Conservation (phyloP, 1,140 invertebrate genomes). For the Orchesella cincta region DNA sequence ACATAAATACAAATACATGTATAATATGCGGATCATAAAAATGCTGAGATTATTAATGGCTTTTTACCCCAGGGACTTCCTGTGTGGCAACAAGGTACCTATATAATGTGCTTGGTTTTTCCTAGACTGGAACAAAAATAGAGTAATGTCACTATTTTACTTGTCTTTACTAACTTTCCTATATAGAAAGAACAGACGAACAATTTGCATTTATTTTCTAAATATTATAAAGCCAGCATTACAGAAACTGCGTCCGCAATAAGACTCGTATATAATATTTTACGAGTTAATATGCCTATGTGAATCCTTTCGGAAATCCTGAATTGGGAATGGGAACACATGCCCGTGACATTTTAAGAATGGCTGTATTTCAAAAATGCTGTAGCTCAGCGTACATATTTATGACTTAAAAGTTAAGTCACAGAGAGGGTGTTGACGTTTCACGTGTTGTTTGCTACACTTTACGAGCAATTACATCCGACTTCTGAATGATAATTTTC, state of each 20-base stretch:
- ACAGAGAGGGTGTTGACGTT: not conserved
- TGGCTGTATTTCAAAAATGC: too few species aligned
- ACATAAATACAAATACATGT: not conserved
- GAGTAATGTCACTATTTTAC: too few species aligned
- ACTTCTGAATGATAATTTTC: not conserved
- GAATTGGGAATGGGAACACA: not conserved
- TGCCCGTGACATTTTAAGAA: conserved; percentile 8
- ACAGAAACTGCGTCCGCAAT: too few species aligned
- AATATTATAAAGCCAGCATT: too few species aligned
- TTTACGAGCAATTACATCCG: conserved; percentile 14
- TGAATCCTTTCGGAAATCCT: conserved; percentile 6
- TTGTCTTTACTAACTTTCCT: too few species aligned
- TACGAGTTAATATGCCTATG: not conserved
- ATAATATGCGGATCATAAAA: not conserved
- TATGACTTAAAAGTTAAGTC: not conserved
- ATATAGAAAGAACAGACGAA: too few species aligned
- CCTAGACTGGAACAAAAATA: too few species aligned
- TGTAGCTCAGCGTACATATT: too few species aligned
- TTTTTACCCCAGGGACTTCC: not conserved
- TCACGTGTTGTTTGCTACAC: not conserved
- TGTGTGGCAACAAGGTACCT: too few species aligned
- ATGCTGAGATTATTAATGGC: conserved; percentile 5
- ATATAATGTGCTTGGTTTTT: too few species aligned
- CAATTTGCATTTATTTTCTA: too few species aligned
- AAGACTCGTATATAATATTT: too few species aligned